Conservation (phyloP, 2,888 invertebrate genomes). For the Gymnocheta viridis region DNA sequence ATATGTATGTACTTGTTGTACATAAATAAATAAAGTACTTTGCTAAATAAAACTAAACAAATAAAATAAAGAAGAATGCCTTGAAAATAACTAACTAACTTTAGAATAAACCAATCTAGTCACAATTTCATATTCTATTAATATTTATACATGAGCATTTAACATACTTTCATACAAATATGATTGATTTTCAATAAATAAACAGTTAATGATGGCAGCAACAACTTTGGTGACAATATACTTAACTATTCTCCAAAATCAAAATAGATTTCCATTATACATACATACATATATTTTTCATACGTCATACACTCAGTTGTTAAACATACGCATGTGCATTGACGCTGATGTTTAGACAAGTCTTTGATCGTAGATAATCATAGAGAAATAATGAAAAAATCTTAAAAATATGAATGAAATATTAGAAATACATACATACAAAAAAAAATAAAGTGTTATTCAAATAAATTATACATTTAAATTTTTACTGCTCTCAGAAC, state of each 20-base stretch:
- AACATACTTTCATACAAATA: not conserved
- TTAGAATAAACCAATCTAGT: constrained; percentile 63
- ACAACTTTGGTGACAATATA: constrained; percentile 16
- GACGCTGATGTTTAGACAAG: constrained; percentile 5
- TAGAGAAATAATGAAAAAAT: not conserved
- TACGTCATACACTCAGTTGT: constrained; percentile 1
- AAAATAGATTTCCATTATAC: not conserved
- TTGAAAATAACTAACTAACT: constrained; percentile 67
- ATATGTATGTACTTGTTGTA: not conserved
- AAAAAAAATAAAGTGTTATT: not conserved
- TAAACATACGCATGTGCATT: not conserved
- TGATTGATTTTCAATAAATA: not conserved
- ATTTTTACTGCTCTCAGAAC: no score
- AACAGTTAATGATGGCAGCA: not conserved
- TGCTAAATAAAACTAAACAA: not conserved
- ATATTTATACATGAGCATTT: not conserved
- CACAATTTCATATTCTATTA: constrained; percentile 24
- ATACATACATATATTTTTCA: constrained; percentile 13
- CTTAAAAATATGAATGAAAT: constrained; percentile 8
- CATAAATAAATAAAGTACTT: not conserved
- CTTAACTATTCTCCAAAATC: constrained; percentile 27
- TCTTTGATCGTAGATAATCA: not conserved
- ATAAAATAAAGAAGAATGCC: constrained; percentile 68
- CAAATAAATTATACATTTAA: not conserved
- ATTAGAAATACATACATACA: constrained; percentile 19